Evolutionary conservation across 2,888 invertebrate species (phyloP).

Genomic region (Sphaerophoria taeniata): DNA sequence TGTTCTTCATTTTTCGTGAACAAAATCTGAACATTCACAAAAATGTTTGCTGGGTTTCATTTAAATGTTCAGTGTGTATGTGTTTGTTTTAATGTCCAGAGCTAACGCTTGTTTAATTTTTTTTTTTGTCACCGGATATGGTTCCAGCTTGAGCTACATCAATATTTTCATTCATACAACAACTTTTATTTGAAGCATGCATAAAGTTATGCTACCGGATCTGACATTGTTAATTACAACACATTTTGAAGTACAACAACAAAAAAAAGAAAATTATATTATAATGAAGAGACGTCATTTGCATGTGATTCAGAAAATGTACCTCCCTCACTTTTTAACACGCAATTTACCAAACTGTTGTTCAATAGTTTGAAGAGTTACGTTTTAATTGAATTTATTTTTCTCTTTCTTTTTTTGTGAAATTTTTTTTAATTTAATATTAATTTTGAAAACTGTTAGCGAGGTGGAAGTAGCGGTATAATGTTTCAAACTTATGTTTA

Average conservation of each 20-base stretch:
- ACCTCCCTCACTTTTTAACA: conserved; percentile 12
- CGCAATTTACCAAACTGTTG: conserved; percentile 4
- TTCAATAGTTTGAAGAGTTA: background rate
- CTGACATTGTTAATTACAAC: conserved; percentile 32
- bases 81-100: conserved; percentile 9
- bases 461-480: background rate
- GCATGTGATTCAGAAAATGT: conserved; percentile 11
- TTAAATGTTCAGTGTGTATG: background rate
- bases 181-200: conserved; percentile 16
- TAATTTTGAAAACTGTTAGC: background rate
- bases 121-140: conserved; percentile 17
- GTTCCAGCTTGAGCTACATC: conserved; percentile 16
- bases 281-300: conserved; percentile 44
- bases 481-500: background rate
- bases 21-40: too few species aligned
- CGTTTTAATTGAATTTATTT: background rate
- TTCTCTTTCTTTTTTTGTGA: background rate
- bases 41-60: too few species aligned
- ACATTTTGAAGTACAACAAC: background rate
- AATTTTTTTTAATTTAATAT: background rate
- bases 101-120: conserved; percentile 14
- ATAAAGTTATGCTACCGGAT: conserved; percentile 19
- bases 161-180: conserved; percentile 23
- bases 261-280: background rate
- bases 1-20: too few species aligned